Percentiles rank a stretch among this genome's conserved stretches.
These are phyloP conservation scores for Lithophane semibrunnea DNA, from an alignment of 2,888 invertebrate species.

Conservation along the genomic window DNA sequence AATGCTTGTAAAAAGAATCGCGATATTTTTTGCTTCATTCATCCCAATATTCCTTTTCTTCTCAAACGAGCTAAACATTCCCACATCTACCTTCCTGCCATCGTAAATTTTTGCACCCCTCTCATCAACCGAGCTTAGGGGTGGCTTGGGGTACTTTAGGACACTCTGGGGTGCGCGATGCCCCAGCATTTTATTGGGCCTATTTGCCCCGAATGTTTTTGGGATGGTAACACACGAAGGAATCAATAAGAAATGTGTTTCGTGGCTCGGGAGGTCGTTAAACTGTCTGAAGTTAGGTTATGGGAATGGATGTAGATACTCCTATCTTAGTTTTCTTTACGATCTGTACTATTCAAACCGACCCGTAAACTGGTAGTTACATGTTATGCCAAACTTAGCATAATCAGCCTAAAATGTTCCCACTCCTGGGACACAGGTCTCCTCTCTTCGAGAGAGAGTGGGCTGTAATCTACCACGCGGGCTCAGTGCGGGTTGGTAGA, in stretches of 20 bases:
- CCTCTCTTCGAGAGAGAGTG: no score
- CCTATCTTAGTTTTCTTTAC: constrained; percentile 15
- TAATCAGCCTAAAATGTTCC: no score
- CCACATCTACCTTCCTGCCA: constrained; percentile 22
- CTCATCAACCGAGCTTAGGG: constrained; percentile 34
- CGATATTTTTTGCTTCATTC: neutral
- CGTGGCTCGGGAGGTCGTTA: constrained; percentile 16
- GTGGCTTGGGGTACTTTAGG: constrained; percentile 41
- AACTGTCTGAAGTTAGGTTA: constrained; percentile 12
- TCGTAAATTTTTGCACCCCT: constrained; percentile 62
- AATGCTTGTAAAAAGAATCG: neutral
- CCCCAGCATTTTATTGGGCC: constrained; percentile 47
- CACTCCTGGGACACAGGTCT: no score
- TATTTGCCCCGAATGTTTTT: constrained; percentile 27
- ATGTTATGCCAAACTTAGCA: neutral
- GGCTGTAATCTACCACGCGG: no score
- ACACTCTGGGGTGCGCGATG: constrained; percentile 41
- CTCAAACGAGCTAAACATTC: constrained; percentile 24
- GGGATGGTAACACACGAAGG: constrained; percentile 40
- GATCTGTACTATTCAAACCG: neutral
- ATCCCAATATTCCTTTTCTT: neutral
- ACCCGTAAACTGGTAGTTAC: neutral
- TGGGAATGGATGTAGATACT: neutral
- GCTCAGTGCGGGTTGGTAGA: no score
- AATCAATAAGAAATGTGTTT: constrained; percentile 50